Base-by-base conservation (phyloP, 2,113 vertebrate species). In the Scomber scombrus region DNA sequence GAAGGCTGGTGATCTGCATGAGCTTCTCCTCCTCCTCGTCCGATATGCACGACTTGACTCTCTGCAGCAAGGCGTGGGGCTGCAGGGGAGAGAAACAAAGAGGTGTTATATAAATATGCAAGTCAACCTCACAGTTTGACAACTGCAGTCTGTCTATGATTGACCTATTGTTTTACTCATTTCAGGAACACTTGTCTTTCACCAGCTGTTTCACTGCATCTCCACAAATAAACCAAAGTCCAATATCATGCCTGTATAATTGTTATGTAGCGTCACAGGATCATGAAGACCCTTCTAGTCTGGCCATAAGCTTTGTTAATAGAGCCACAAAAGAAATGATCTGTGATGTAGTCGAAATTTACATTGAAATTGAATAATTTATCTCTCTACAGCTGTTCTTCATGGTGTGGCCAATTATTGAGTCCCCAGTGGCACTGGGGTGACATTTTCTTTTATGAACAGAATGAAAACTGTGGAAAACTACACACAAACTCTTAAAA, bases 21-120 rank as follows among this genome's bases (percentile, higher is more conserved):
- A 99, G 95, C 84, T 97, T 99, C 92, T 99, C 98, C 93, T 99
- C 98, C 73, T 99, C 98, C 81, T 99, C 98, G 13, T 99, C 98
- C 3, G 95, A 97, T 23, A 98, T 98, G 87, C 97, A 99, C 0
- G 97, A 97, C 94, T 99, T 99, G 85, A 99, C 98, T 94, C 97
- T 97, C 79, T 99, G 98, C 85, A 99, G 94, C 81, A 99, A 82
- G 0, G 96, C 96, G 62, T 99, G 98, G 1, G 98, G 98, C 98
- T 99, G 92, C 9, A 64, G 19, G 50, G 5, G 12, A 57, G 40
- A 34, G n/a, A 49, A 5, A 71, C 3, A 58, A 4, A 73, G 8
- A 51, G 5, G 11, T 11, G 21, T 10, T 11, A 55, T 34, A 3
- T 5, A 62, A 46, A 75, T 62, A 26, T 62, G 7, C 4, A 64